A percentile compares a stretch with the other conserved stretches of the same genome.
Conservation (phyloP, 2,113 vertebrate genomes). For the Forbesichthys papilliferus region DNA sequence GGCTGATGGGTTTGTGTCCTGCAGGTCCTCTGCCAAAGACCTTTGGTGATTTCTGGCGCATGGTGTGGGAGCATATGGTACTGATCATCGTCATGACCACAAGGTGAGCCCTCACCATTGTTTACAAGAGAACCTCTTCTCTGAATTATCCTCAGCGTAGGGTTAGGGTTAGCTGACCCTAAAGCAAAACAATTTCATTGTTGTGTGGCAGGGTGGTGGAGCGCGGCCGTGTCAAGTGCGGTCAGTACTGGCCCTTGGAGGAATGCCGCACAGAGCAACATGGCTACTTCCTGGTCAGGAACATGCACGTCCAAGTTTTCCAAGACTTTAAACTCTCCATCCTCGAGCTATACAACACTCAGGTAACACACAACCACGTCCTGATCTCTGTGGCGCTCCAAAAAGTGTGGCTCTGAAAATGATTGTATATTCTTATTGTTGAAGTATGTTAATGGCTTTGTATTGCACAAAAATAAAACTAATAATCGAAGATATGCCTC, state of each 20-base stretch:
- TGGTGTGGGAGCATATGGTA: constrained; percentile 84
- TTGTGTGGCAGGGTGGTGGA: constrained; percentile 75
- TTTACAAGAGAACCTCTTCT: background rate
- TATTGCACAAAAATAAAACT: no score
- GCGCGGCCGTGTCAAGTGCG: constrained; percentile 79
- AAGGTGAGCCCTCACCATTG: constrained; percentile 62
- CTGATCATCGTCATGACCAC: constrained; percentile 83
- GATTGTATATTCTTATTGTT: no score
- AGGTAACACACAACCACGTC: constrained; percentile 46
- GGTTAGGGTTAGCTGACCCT: no score
- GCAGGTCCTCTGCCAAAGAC: constrained; percentile 82
- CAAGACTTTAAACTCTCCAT: constrained; percentile 80
- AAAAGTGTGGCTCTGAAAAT: no score
- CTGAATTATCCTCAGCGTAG: no score
- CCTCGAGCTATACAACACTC: constrained; percentile 78
- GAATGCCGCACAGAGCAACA: constrained; percentile 74
- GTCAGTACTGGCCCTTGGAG: constrained; percentile 82
- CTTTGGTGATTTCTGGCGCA: constrained; percentile 80
- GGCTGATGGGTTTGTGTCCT: constrained; percentile 14
- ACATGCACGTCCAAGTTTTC: constrained; percentile 74
- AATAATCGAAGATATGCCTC: no score
- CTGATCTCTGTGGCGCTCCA: no score
- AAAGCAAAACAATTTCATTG: no score
- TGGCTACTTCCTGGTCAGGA: constrained; percentile 74
- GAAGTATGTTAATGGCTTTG: no score